These are phyloP conservation scores for Aegithalos caudatus DNA, from an alignment of 2,113 vertebrate species.

Conservation along the genomic window DNA sequence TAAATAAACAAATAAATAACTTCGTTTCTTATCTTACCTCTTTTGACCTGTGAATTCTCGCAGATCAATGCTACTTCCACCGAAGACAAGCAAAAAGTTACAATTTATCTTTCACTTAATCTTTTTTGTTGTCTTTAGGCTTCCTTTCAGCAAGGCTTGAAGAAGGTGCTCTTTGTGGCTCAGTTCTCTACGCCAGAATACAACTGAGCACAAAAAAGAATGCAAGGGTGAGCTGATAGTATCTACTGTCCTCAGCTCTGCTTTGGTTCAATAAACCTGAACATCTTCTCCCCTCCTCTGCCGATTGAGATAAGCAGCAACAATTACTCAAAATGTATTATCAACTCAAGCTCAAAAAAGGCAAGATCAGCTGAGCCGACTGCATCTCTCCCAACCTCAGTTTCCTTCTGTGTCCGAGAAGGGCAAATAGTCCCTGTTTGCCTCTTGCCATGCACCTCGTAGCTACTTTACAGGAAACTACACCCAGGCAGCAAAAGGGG, in stretches of 20 bases:
- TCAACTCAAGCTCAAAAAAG: slow-evolving; percentile 19
- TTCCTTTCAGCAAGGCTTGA: not conserved
- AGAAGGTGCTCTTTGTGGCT: slow-evolving; percentile 2
- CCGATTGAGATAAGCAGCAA: slow-evolving; percentile 22
- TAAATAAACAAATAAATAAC: not conserved
- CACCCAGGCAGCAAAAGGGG: not conserved
- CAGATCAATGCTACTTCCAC: not conserved
- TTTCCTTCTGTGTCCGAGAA: not conserved
- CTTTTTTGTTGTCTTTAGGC: not conserved
- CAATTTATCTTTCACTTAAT: not conserved
- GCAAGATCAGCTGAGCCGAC: not conserved
- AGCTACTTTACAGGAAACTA: slow-evolving; percentile 22
- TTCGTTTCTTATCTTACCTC: not conserved
- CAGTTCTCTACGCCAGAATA: not conserved
- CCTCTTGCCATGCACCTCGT: not conserved
- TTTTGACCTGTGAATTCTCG: not conserved
- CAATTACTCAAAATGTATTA: slow-evolving; percentile 7
- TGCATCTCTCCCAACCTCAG: not conserved
- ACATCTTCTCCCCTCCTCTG: slow-evolving; percentile 14
- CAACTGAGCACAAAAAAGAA: not conserved
- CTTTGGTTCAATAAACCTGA: slow-evolving; percentile 17
- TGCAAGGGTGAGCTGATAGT: not conserved
- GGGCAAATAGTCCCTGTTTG: not conserved
- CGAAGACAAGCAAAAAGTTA: not conserved
- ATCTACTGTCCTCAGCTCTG: slow-evolving; percentile 1